Evolutionary conservation across 2,797 vertebrate genomes (phyloP), one percentile per base, ranked within the genome.

Genomic region (Sebastes iracundus): DNA sequence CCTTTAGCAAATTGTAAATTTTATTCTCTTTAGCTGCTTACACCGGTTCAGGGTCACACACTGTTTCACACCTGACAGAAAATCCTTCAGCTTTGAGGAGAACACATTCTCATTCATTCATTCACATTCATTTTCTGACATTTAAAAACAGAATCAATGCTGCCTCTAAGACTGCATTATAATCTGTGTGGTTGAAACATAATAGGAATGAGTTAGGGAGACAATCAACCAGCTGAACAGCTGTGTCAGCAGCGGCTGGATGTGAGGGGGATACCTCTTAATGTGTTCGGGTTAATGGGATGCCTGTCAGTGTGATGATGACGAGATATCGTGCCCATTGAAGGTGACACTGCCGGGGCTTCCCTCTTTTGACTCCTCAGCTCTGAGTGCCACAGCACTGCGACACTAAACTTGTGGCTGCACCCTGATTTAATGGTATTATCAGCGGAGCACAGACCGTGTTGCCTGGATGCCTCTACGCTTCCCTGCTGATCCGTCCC

Each of bases 381-480:
- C 61, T 82, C 56, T 20, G 58, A 86, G 77, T 8, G 65, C 71
- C 73, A 27, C 65, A 63, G 77, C 75, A 46, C 75, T 61, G 75
- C 20, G 8, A 73, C 74, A 66, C 56, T 79, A 84, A 70, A 90
- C 79, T 81, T 80, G 55, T 82, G 84, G 69, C 81, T 80, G 73
- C 79, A 23, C n/a, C 62, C 81, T 81, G 86, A 87, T 91, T 90
- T 92, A 93, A 90, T 81, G 80, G 85, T 82, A 81, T 92, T 91
- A 92, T 94, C 85, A 87, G 72, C 73, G 55, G 88, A 82, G 86
- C 83, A 84, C 91, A 91, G 88, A 70, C 76, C 20, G 35, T 60
- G 87, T 62, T 81, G 88, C 75, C 78, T 80, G 75, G 70, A 77
- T 68, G 79, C 72, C 80, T 80, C 81, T 77, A 60, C 11, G 27